These are phyloP conservation scores for Astatoreochromis straeleni DNA, from an alignment of 2,113 vertebrate species.

Conservation along the genomic window DNA sequence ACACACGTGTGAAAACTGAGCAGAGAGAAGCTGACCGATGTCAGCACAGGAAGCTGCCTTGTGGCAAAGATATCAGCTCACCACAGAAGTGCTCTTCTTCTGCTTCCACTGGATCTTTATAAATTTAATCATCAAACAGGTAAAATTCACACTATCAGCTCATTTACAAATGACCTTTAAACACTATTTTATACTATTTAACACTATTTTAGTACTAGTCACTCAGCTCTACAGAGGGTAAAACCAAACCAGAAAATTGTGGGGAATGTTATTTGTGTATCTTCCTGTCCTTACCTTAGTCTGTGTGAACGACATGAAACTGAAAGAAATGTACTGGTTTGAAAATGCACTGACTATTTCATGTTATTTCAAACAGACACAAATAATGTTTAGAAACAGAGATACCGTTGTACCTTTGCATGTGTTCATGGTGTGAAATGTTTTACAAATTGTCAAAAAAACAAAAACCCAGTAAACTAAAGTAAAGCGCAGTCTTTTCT, in stretches of 20 bases:
- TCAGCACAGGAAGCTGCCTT: not conserved
- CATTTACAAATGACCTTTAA: not conserved
- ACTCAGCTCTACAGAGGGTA: not conserved
- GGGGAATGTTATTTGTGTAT: not conserved
- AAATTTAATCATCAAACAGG: not conserved
- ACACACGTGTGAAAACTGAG: not conserved
- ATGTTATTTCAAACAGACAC: not conserved
- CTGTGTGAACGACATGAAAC: accelerated
- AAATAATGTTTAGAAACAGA: not conserved
- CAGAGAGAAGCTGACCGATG: not conserved
- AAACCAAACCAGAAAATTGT: not conserved
- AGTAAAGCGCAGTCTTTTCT: not conserved
- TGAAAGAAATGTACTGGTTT: not conserved
- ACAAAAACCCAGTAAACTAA: not conserved
- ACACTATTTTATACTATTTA: not conserved
- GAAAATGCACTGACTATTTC: not conserved
- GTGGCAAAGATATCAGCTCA: not conserved
- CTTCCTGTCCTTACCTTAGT: not conserved
- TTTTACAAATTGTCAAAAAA: accelerated
- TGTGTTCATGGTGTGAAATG: accelerated
- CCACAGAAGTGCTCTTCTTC: not conserved
- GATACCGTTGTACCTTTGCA: not conserved
- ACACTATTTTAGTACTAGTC: not conserved
- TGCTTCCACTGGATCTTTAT: not conserved
- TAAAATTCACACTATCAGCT: not conserved